These are phyloP conservation scores for Caranx melampygus DNA, from an alignment of 2,113 vertebrate genomes.

Conservation along the genomic window DNA sequence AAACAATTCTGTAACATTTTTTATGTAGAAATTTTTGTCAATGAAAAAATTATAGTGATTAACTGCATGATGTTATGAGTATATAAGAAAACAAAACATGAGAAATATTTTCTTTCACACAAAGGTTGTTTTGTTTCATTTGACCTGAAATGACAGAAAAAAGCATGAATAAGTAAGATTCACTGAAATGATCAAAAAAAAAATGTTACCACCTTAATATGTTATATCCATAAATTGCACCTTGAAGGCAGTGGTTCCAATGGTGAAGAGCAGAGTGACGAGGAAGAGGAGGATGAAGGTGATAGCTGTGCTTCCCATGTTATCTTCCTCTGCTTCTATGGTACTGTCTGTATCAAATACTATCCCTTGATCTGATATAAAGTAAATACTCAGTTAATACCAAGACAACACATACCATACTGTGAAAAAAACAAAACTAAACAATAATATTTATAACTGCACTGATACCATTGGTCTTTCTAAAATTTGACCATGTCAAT, in stretches of 20 bases:
- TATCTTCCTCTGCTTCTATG: conserved; percentile 70
- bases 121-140: conserved; percentile 66
- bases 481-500: background rate
- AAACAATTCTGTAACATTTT: background rate
- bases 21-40: background rate
- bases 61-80: conserved; percentile 25
- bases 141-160: conserved; percentile 75
- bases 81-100: background rate
- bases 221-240: conserved; percentile 58
- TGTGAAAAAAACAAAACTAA: background rate
- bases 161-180: background rate
- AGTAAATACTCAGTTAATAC: conserved; percentile 7
- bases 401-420: too few species aligned
- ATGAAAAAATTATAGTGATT: background rate
- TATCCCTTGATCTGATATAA: background rate
- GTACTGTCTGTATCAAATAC: background rate
- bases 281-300: conserved; percentile 92
- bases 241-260: conserved; percentile 88
- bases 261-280: conserved; percentile 89
- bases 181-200: background rate
- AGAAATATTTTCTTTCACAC: background rate
- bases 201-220: background rate
- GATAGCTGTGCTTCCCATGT: conserved; percentile 80
- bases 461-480: background rate
- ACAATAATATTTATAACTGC: background rate